Evolutionary conservation across 2,888 invertebrate genomes (phyloP).

Genomic region (Autographa pulchrina): DNA sequence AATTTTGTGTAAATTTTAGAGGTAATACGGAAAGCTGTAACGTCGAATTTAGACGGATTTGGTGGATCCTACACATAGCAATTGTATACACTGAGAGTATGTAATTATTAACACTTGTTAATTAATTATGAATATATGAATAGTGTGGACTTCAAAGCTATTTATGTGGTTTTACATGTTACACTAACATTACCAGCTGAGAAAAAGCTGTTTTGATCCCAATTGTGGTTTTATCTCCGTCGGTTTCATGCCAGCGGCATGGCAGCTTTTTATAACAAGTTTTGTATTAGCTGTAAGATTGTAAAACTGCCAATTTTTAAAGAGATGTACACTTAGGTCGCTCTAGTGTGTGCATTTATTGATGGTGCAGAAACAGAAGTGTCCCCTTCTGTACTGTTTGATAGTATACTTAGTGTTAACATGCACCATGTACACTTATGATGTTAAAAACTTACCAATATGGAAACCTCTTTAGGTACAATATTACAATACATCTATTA

Average conservation of each 20-base stretch:
- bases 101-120: constrained; percentile 22
- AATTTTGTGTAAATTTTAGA: constrained; percentile 34
- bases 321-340: constrained; percentile 23
- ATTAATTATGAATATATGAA: not conserved
- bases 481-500: not conserved
- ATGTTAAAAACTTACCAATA: not conserved
- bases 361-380: constrained; percentile 30
- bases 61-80: constrained; percentile 32
- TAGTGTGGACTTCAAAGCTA: constrained; percentile 15
- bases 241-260: not conserved
- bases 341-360: constrained; percentile 22
- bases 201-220: constrained; percentile 3
- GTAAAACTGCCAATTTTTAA: constrained; percentile 54
- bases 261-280: constrained; percentile 37
- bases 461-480: not conserved
- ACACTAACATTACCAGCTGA: constrained; percentile 10
- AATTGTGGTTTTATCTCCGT: constrained; percentile 1
- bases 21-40: constrained; percentile 25
- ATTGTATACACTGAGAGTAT: constrained; percentile 41
- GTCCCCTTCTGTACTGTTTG: constrained; percentile 12
- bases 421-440: not conserved
- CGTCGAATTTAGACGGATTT: constrained; percentile 20
- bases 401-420: constrained; percentile 17
- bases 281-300: constrained; percentile 51
- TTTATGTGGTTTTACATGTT: constrained; percentile 15